phyloP scores from a whole-genome alignment of 2,888 invertebrate genomes.

The Tetramorium bicarinatum region DNA sequence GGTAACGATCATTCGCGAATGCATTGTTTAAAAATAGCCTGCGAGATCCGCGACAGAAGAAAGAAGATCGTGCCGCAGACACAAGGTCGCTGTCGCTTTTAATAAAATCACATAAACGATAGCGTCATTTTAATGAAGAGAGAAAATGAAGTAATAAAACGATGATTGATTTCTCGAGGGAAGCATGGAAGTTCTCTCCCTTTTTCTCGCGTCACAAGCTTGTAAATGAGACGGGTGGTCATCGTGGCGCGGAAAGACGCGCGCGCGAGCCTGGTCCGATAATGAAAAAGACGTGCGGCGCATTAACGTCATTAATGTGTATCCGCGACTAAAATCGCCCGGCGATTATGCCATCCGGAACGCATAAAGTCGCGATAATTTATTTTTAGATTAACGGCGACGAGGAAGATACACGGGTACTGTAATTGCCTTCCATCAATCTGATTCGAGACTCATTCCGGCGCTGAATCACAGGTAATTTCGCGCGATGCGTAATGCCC shows the following conservation, averaged over 20 bases:
- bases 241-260: conserved; percentile 22
- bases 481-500: conserved; percentile 6
- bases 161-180: conserved; percentile 58
- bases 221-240: conserved; percentile 60
- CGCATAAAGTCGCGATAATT: conserved; percentile 16
- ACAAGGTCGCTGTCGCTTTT: not conserved
- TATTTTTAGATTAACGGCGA: conserved; percentile 57
- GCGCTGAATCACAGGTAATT: conserved; percentile 8
- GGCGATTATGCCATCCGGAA: conserved; percentile 65
- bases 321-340: conserved; percentile 50
- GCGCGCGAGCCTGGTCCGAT: conserved; percentile 50
- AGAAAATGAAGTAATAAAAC: conserved; percentile 35
- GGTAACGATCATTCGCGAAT: not conserved
- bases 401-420: conserved; percentile 37
- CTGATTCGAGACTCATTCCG: conserved; percentile 31
- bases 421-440: conserved; percentile 56
- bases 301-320: conserved; percentile 42
- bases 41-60: not conserved
- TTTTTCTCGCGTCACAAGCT: conserved; percentile 41
- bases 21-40: not conserved
- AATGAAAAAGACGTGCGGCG: conserved; percentile 61
- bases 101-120: conserved; percentile 7
- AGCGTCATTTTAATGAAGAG: not conserved
- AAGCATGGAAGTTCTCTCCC: conserved; percentile 36
- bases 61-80: not conserved